These are phyloP conservation scores for Araneus ventricosus DNA, from an alignment of 1,140 invertebrate genomes.

Conservation along the genomic window DNA sequence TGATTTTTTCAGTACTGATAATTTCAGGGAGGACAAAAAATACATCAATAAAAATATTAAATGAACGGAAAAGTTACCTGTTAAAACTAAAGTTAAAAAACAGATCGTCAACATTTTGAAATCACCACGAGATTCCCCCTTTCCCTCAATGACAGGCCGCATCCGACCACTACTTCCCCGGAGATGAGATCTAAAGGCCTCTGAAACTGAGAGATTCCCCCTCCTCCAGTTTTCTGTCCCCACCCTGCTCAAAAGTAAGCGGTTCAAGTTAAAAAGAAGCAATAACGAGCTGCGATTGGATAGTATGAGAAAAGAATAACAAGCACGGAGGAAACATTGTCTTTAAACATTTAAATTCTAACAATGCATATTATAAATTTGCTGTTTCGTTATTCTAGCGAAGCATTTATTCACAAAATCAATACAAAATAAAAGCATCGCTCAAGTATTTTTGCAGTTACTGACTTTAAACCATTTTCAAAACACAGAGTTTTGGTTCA, in stretches of 20 bases:
- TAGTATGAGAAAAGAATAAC: not conserved
- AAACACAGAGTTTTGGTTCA: too few relatives aligned
- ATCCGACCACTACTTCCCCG: not conserved
- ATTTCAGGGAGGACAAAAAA: too few relatives aligned
- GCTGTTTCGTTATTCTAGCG: too few relatives aligned
- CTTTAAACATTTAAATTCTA: too few relatives aligned
- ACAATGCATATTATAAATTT: too few relatives aligned
- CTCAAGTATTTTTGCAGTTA: too few relatives aligned
- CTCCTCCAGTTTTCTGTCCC: not conserved
- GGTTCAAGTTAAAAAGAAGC: constrained; percentile 8
- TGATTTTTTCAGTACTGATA: too few relatives aligned
- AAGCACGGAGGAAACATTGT: not conserved
- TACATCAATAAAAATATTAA: not conserved
- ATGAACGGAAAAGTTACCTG: not conserved
- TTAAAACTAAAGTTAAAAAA: not conserved
- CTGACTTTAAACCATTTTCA: too few relatives aligned
- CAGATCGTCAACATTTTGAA: not conserved
- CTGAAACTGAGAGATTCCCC: not conserved
- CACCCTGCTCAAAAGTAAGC: not conserved
- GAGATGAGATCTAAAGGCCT: constrained; percentile 13
- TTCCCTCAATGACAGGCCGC: not conserved
- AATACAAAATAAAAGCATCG: too few relatives aligned
- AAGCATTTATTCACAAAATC: too few relatives aligned
- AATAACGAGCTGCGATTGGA: not conserved
- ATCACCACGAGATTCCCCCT: not conserved